Evolutionary conservation across 2,797 vertebrate species (phyloP).

Genomic region (Hemibagrus guttatus): DNA sequence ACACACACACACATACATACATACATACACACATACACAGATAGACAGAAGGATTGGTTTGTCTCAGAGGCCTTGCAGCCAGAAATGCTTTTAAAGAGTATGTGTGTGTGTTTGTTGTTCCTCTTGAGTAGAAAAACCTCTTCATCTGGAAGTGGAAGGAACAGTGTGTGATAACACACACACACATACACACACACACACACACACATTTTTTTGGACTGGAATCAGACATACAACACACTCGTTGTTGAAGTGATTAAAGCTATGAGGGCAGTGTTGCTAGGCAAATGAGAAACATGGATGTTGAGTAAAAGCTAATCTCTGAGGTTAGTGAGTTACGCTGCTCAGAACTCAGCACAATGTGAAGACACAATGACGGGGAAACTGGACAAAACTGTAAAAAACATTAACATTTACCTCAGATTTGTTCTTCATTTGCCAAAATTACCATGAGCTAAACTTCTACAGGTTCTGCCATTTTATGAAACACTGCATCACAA

Average conservation of each 20-base stretch:
- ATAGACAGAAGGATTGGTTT: not conserved
- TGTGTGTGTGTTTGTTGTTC: not conserved
- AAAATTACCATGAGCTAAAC: not conserved
- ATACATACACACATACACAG: conserved; percentile 3
- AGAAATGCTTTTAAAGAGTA: conserved; percentile 70
- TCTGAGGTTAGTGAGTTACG: not conserved
- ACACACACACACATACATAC: conserved; percentile 21
- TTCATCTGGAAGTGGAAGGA: conserved; percentile 10
- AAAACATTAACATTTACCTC: not conserved
- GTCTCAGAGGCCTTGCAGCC: conserved; percentile 54
- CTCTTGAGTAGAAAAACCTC: conserved; percentile 11
- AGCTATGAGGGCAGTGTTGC: not conserved
- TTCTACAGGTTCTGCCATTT: not conserved
- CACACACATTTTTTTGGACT: not conserved
- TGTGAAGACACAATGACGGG: not conserved
- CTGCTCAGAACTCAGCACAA: not conserved
- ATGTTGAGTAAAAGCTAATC: not conserved
- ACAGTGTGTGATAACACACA: not conserved
- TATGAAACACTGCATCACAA: not conserved
- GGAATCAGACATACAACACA: not conserved
- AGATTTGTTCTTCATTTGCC: not conserved
- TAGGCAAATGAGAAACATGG: not conserved
- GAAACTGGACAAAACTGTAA: not conserved
- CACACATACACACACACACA: conserved; percentile 11
- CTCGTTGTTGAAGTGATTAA: not conserved